phyloP scores from a whole-genome alignment of 30 jellyfish, hydroid and myxozoan genomes.

The Mastigias papua region DNA sequence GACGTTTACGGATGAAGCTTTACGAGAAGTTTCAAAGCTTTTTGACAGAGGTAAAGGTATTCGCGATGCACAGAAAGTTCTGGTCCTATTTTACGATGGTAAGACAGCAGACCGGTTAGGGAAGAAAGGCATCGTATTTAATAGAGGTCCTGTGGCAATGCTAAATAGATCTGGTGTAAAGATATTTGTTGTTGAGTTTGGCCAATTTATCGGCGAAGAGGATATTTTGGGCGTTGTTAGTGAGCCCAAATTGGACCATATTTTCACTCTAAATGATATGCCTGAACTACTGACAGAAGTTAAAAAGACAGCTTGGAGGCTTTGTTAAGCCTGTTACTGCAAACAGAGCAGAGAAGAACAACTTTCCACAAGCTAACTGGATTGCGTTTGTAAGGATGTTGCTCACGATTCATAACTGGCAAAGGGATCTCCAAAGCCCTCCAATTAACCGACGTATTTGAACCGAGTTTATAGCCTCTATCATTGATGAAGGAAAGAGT shows the following conservation, averaged over 20 bases:
- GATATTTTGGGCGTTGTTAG: conserved; percentile 63
- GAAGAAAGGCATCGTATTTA: conserved; percentile 47
- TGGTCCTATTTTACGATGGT: conserved; percentile 67
- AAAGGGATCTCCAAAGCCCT: no score
- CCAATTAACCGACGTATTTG: no score
- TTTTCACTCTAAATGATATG: conserved; percentile 67
- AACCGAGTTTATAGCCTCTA: no score
- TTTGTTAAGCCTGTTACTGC: no score
- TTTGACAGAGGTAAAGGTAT: conserved; percentile 46
- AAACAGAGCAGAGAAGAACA: no score
- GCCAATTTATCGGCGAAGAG: conserved; percentile 67
- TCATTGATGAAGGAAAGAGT: no score
- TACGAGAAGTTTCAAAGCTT: conserved; percentile 34
- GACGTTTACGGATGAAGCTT: conserved; percentile 75
- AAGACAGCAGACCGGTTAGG: conserved; percentile 71
- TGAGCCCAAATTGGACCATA: conserved; percentile 74
- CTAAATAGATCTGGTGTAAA: conserved; percentile 47
- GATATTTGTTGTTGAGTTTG: conserved; percentile 69
- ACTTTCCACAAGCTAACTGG: no score
- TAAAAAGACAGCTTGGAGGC: conserved; percentile 62
- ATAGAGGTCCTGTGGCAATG: conserved; percentile 35
- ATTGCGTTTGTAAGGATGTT: no score
- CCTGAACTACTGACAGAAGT: conserved; percentile 63
- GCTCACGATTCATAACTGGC: no score
- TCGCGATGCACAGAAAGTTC: conserved; percentile 61